Percentiles rank a stretch among this genome's conserved stretches.
Conservation (phyloP, 2,797 vertebrate genomes). For the Sebastes melanostomus region DNA sequence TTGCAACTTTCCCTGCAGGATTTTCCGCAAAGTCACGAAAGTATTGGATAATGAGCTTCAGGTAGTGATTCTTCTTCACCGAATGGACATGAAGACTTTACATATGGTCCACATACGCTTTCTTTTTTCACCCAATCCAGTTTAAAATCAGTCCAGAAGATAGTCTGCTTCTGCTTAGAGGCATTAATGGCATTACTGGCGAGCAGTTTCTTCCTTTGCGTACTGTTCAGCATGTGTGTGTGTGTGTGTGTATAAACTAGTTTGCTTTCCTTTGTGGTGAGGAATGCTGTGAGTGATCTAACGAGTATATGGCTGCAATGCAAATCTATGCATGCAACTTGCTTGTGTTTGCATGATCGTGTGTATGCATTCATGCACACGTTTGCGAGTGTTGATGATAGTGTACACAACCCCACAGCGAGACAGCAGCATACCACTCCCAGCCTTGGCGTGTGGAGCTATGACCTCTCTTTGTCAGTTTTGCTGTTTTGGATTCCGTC, state of each 20-base stretch:
- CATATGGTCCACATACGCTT: conserved; percentile 12
- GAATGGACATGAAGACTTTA: background rate
- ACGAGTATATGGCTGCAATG: background rate
- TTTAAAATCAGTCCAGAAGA: background rate
- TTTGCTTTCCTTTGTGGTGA: background rate
- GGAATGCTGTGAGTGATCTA: background rate
- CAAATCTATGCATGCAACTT: background rate
- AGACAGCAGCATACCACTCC: conserved; percentile 51
- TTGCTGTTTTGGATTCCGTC: conserved; percentile 56
- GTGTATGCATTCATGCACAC: background rate
- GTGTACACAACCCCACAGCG: conserved; percentile 5
- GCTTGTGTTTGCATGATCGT: background rate
- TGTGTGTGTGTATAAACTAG: background rate
- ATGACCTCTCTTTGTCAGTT: conserved; percentile 71
- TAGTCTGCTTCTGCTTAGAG: conserved; percentile 9
- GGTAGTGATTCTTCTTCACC: background rate
- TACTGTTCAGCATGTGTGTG: background rate
- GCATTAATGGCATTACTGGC: background rate
- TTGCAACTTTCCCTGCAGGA: no score
- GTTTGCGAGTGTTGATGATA: background rate
- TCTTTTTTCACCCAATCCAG: background rate
- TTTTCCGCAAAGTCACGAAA: no score
- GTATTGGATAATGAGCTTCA: background rate
- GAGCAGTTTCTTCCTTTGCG: background rate
- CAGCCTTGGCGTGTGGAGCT: conserved; percentile 36